Percentiles rank a stretch among this genome's conserved stretches.
Evolutionary conservation across 2,113 vertebrate species (phyloP).

Genomic region (Cricetomys ansorgei): DNA sequence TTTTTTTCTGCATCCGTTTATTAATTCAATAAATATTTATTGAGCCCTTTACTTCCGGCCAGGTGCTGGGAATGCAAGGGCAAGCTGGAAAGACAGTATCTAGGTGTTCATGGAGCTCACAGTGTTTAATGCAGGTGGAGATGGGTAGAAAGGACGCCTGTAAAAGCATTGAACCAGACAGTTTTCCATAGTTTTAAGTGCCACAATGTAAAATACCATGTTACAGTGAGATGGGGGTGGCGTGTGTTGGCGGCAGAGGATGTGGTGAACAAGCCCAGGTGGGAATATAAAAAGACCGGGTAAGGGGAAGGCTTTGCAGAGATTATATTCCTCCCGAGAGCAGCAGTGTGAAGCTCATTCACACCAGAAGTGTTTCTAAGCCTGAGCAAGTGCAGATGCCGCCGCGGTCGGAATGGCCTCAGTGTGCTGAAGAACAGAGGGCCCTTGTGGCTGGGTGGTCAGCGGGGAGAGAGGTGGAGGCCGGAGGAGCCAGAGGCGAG

Average conservation of each 20-base stretch:
- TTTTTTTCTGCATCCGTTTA: conserved; percentile 45
- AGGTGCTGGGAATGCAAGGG: conserved; percentile 28
- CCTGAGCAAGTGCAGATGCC: background rate
- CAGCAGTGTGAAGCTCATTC: background rate
- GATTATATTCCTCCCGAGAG: background rate
- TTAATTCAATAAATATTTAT: conserved; percentile 70
- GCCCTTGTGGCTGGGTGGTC: background rate
- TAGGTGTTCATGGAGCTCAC: background rate
- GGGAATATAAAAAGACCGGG: background rate
- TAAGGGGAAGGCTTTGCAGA: background rate
- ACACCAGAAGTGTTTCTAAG: background rate
- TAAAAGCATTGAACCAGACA: background rate
- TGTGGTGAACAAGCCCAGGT: background rate
- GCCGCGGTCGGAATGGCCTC: background rate
- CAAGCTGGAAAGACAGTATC: background rate
- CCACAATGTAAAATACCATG: background rate
- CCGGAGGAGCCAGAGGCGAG: background rate
- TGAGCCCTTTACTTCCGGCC: conserved; percentile 58
- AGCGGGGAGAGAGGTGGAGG: accelerated
- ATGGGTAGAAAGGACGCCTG: background rate
- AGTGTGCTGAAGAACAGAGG: background rate
- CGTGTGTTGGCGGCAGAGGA: accelerated
- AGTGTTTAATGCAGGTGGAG: background rate
- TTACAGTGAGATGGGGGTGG: accelerated
- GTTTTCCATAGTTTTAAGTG: background rate